phyloP scores from a whole-genome alignment of 92 coral and sea anemone species.

The Palythoa caribaeorum region DNA sequence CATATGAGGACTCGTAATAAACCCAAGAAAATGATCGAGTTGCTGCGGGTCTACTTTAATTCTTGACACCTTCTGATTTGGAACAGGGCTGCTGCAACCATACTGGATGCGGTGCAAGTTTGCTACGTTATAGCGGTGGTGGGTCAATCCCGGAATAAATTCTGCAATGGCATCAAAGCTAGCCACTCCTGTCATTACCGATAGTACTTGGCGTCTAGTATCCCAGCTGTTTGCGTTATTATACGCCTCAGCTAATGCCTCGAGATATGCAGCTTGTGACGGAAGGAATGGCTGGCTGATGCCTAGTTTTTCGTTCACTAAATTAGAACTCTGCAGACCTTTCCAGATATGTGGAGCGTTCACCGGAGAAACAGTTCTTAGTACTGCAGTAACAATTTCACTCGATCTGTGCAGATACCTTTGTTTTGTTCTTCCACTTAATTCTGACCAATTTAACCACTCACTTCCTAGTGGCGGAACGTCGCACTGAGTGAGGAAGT shows the following conservation, averaged over 20 bases:
- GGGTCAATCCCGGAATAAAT: constrained; percentile 43
- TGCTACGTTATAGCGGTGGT: constrained; percentile 52
- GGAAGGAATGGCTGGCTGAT: constrained; percentile 27
- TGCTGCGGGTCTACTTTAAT: constrained; percentile 32
- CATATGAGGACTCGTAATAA: constrained; percentile 47
- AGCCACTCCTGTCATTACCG: constrained; percentile 48
- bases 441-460: constrained; percentile 41
- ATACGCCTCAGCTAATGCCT: constrained; percentile 39
- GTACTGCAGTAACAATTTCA: constrained; percentile 33
- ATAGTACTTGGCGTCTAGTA: constrained; percentile 43
- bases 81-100: constrained; percentile 56
- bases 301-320: constrained; percentile 26
- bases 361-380: constrained; percentile 38
- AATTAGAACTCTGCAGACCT: not conserved
- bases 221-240: constrained; percentile 40
- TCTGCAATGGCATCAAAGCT: constrained; percentile 39
- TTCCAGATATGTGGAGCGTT: constrained; percentile 31
- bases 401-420: constrained; percentile 1
- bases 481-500: constrained; percentile 45
- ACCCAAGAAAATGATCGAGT: constrained; percentile 34
- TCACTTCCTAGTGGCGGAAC: constrained; percentile 33
- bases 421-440: constrained; percentile 17
- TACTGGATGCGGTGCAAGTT: constrained; percentile 41
- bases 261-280: constrained; percentile 34
- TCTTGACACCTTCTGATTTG: constrained; percentile 46